Conservation (phyloP, 1,140 invertebrate species). For the Cydia strobilella region DNA sequence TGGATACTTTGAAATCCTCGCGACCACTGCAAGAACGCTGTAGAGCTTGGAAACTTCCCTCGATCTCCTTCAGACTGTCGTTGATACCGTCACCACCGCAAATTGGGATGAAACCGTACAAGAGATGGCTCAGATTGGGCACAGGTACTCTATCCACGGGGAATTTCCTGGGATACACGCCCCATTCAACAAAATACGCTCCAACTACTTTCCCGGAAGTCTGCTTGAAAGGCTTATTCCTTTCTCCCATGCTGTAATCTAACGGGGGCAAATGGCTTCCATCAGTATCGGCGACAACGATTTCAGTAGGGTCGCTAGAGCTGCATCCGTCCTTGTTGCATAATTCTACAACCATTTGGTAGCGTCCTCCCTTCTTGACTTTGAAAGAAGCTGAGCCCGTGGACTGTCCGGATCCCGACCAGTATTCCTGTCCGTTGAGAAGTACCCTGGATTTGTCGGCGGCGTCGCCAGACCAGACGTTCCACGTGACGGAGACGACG, state of each 20-base stretch:
- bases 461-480: constrained; percentile 70
- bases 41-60: constrained; percentile 73
- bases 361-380: constrained; percentile 69
- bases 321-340: constrained; percentile 70
- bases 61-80: constrained; percentile 77
- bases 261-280: constrained; percentile 71
- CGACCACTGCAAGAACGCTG: constrained; percentile 73
- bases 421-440: constrained; percentile 62
- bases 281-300: constrained; percentile 72
- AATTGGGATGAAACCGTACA: constrained; percentile 75
- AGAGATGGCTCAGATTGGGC: constrained; percentile 69
- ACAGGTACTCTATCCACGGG: constrained; percentile 69
- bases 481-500: constrained; percentile 70
- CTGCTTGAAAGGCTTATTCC: constrained; percentile 72
- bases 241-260: constrained; percentile 62
- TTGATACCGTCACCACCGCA: constrained; percentile 75
- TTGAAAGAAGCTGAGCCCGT: constrained; percentile 64
- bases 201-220: constrained; percentile 73
- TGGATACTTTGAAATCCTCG: constrained; percentile 74
- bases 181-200: constrained; percentile 76
- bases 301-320: constrained; percentile 63
- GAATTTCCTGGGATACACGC: constrained; percentile 73
- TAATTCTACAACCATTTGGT: constrained; percentile 68
- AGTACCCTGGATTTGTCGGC: constrained; percentile 61
- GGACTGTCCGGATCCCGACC: constrained; percentile 58